These are phyloP conservation scores for Columba guinea DNA, from an alignment of 2,797 vertebrate species.

Conservation along the genomic window DNA sequence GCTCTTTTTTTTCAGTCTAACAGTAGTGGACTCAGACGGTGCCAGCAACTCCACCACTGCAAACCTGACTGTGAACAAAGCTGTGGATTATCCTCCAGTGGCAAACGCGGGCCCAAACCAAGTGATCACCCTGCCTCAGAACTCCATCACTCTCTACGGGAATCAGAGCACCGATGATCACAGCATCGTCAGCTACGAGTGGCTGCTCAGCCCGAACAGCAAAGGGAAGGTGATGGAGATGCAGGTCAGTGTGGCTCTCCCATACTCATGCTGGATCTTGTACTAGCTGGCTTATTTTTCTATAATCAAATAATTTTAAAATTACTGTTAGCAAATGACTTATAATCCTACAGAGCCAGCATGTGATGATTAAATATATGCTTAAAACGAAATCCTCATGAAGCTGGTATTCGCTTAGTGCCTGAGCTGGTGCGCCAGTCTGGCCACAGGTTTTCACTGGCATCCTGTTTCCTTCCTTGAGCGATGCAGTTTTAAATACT, in stretches of 20 bases:
- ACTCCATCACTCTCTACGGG: conserved; percentile 90
- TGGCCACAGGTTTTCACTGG: neutral
- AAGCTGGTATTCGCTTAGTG: neutral
- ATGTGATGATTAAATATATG: neutral
- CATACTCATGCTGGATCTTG: neutral
- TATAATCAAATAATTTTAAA: neutral
- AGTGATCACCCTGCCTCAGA: conserved; percentile 94
- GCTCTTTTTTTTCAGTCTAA: conserved; percentile 79
- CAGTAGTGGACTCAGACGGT: conserved; percentile 93
- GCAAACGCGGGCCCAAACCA: conserved; percentile 93
- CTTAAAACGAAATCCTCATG: neutral
- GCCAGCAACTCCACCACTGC: conserved; percentile 89
- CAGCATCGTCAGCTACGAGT: conserved; percentile 92
- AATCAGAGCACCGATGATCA: conserved; percentile 97
- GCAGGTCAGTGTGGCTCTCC: conserved; percentile 84
- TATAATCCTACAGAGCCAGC: neutral
- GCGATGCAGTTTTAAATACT: neutral
- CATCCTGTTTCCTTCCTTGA: neutral
- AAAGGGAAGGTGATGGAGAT: conserved; percentile 98
- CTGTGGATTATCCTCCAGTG: conserved; percentile 93
- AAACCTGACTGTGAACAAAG: conserved; percentile 90
- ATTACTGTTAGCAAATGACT: neutral
- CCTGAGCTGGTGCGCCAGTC: neutral
- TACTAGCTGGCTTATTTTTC: neutral
- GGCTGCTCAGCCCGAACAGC: conserved; percentile 94